A percentile compares a stretch with the other conserved stretches of the same genome.
phyloP scores from a whole-genome alignment of 2,888 invertebrate genomes.

The Ochropacha duplaris region DNA sequence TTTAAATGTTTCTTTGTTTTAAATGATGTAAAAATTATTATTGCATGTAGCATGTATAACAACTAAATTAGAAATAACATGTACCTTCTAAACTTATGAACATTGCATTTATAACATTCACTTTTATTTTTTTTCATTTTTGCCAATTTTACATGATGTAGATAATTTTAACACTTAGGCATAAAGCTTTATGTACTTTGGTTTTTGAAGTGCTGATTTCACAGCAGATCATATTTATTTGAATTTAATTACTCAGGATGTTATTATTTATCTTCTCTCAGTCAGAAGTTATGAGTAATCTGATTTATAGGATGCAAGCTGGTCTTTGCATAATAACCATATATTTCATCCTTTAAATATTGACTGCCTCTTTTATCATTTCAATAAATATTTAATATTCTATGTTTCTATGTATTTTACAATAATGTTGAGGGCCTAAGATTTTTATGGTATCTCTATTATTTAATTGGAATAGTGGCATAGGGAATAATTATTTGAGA shows the following conservation, averaged over 20 bases:
- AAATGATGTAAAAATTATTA: slow-evolving; percentile 6
- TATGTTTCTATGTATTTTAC: too few relatives aligned
- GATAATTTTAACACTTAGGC: too few relatives aligned
- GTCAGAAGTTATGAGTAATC: too few relatives aligned
- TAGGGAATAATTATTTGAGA: too few relatives aligned
- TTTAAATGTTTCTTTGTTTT: slow-evolving; percentile 4
- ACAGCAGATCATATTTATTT: not conserved
- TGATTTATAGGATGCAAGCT: not conserved
- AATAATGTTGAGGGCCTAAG: too few relatives aligned
- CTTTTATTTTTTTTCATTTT: slow-evolving; percentile 17
- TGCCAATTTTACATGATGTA: too few relatives aligned
- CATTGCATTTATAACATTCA: slow-evolving; percentile 23
- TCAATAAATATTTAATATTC: too few relatives aligned
- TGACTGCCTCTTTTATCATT: not conserved
- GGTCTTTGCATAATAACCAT: not conserved
- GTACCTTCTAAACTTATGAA: slow-evolving; percentile 13
- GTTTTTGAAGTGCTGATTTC: not conserved
- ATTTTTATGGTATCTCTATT: too few relatives aligned
- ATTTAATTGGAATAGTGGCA: too few relatives aligned
- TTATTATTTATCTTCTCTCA: not conserved
- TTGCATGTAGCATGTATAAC: slow-evolving; percentile 5
- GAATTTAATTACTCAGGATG: not conserved
- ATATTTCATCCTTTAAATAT: not conserved
- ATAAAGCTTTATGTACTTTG: not conserved
- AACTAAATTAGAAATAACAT: slow-evolving; percentile 9